A percentile compares a stretch with the other conserved stretches of the same genome.
Evolutionary conservation across 2,113 vertebrate genomes (phyloP).

Genomic region (Ameiurus melas): DNA sequence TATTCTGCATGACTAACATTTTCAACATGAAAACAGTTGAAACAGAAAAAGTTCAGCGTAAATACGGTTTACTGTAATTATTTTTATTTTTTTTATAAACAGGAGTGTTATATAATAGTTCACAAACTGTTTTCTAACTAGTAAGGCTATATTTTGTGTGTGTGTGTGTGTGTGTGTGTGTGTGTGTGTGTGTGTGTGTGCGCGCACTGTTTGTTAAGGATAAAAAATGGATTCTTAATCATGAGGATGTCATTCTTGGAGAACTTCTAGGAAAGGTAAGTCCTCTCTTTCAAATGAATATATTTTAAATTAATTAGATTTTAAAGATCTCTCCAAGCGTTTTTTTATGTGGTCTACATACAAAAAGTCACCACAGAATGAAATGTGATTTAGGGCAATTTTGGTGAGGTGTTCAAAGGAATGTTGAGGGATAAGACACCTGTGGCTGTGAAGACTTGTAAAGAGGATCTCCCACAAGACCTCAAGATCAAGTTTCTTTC

Average conservation of each 20-base stretch:
- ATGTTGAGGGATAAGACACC: conserved; percentile 89
- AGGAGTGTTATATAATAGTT: background rate
- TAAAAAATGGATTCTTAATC: conserved; percentile 91
- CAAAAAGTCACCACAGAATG: background rate
- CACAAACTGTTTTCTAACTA: background rate
- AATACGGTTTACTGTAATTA: background rate
- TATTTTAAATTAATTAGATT: background rate
- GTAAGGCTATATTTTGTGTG: background rate
- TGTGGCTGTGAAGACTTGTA: conserved; percentile 96
- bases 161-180: background rate
- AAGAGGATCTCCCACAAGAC: conserved; percentile 96
- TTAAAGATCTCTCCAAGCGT: background rate
- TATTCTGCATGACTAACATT: background rate
- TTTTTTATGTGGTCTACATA: background rate
- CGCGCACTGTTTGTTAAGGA: background rate
- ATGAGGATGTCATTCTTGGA: conserved; percentile 90
- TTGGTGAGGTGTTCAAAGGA: conserved; percentile 95
- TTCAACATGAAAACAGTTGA: background rate
- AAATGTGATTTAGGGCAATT: conserved; percentile 80
- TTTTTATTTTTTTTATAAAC: background rate
- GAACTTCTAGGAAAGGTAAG: conserved; percentile 93
- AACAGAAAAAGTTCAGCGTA: background rate
- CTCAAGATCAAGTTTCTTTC: conserved; percentile 96
- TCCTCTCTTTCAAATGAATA: conserved; percentile 14
- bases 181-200: background rate